Percentiles rank a stretch among this genome's conserved stretches.
Evolutionary conservation across 2,113 vertebrate genomes (phyloP).

Genomic region (Gasterosteus nipponicus): DNA sequence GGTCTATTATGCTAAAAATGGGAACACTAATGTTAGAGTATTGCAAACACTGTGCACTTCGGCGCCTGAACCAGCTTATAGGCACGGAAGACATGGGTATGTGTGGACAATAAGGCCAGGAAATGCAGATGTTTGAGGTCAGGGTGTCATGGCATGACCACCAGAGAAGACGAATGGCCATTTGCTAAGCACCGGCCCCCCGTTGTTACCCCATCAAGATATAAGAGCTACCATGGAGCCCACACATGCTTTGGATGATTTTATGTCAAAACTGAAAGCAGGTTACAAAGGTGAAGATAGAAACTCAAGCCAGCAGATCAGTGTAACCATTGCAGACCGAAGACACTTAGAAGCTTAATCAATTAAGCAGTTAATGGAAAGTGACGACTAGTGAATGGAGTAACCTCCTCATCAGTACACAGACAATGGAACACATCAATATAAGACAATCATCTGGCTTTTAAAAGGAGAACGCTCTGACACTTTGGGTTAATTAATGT

Average conservation of each 20-base stretch:
- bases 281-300: too few species aligned
- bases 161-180: neutral
- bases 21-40: neutral
- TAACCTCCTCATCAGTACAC: too few species aligned
- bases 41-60: neutral
- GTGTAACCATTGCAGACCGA: too few species aligned
- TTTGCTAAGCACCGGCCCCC: too few species aligned
- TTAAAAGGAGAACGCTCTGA: neutral
- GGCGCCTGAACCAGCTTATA: neutral
- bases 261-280: neutral
- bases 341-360: too few species aligned
- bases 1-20: conserved; percentile 9
- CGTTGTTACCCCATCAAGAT: too few species aligned
- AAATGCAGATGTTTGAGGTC: neutral
- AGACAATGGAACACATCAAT: too few species aligned
- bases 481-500: neutral
- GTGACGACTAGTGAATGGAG: too few species aligned
- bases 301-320: too few species aligned
- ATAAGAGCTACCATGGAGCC: too few species aligned
- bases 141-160: neutral
- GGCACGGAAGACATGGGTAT: neutral
- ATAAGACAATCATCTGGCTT: neutral
- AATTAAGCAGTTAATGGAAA: too few species aligned
- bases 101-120: neutral
- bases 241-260: neutral